Evolutionary conservation across 2,888 invertebrate species (phyloP), one percentile per base, ranked within the genome.

Genomic region (Odontocolon sp.): DNA sequence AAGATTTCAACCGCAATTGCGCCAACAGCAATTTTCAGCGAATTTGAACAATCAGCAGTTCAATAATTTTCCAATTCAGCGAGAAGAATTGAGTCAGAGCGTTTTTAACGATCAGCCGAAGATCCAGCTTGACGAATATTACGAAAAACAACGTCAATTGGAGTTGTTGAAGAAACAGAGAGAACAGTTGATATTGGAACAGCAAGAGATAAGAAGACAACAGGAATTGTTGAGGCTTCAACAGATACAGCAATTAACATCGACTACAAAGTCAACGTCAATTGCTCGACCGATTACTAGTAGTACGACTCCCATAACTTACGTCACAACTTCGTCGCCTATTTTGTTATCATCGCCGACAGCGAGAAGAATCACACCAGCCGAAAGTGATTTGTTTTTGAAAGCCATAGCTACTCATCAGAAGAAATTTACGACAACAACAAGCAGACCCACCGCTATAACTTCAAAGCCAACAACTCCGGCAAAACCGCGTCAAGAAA

Each of bases 191-290:
- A 94, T 95, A 81, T 93, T 95, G 2, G 95, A 96, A 83, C 95
- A 95, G 84, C 95, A 95, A 84, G 95, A 96, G 82, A 93, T 96
- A 81, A 95, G 95, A 82, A 94, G 95, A 45, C 94, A 95, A 84
- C 94, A 95, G 84, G 96, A 96, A 85, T 94, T 95, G 0, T 93
- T 95, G 79, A 93, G 94, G 82, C 91, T 95, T 26, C 95, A 96
- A 80, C 96, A 96, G 86, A 93, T 95, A 3, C 94, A 94, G 23
- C 93, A 93, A 82, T 66, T 93, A 92, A 81, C 91, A 84, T 87
- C 93, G 0, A 87, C 86, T 0, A 79, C 87, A 0, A 40, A 75
- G 0, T 11, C 75, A 2, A 66, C 57, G 0, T 71, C 82, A 6
- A 79, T 82, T 0, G 70, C 77, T 0, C 73, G 78, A 0, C 16